Evolutionary conservation across 2,888 invertebrate genomes (phyloP).

Genomic region (Acholoe squamosa): DNA sequence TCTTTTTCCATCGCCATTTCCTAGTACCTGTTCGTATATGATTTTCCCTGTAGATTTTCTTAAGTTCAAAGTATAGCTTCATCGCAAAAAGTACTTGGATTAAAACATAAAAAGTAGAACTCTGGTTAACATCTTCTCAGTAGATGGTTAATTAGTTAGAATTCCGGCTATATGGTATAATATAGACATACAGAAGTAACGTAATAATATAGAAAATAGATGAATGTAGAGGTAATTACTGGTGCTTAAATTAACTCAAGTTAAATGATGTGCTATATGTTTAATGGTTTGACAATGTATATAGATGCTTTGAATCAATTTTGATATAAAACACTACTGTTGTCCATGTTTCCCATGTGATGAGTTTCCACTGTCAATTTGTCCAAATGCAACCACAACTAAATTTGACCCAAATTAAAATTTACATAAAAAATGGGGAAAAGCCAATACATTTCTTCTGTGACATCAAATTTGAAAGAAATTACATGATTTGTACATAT

Average conservation of each 20-base stretch:
- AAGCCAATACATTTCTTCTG: background rate
- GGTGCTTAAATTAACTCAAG: background rate
- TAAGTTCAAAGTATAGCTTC: background rate
- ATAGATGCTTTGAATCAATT: background rate
- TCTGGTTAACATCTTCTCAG: background rate
- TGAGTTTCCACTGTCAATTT: background rate
- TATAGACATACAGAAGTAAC: slow-evolving; percentile 19
- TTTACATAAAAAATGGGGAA: background rate
- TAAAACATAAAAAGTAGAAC: background rate
- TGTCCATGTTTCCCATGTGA: slow-evolving; percentile 2
- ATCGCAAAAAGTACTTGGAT: too few relatives aligned
- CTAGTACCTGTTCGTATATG: background rate
- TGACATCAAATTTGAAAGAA: background rate
- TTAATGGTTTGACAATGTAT: background rate
- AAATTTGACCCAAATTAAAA: background rate
- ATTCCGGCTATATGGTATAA: background rate
- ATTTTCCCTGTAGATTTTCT: background rate
- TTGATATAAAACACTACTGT: slow-evolving; percentile 1
- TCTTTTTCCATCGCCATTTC: background rate
- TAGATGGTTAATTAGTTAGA: background rate
- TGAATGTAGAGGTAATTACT: background rate
- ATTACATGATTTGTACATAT: slow-evolving; percentile 6
- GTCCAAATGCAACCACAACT: slow-evolving; percentile 34
- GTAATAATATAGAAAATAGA: slow-evolving; percentile 2
- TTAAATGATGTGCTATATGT: background rate